These are phyloP conservation scores for Bellardia pandia DNA, from an alignment of 2,888 invertebrate species.

Conservation along the genomic window DNA sequence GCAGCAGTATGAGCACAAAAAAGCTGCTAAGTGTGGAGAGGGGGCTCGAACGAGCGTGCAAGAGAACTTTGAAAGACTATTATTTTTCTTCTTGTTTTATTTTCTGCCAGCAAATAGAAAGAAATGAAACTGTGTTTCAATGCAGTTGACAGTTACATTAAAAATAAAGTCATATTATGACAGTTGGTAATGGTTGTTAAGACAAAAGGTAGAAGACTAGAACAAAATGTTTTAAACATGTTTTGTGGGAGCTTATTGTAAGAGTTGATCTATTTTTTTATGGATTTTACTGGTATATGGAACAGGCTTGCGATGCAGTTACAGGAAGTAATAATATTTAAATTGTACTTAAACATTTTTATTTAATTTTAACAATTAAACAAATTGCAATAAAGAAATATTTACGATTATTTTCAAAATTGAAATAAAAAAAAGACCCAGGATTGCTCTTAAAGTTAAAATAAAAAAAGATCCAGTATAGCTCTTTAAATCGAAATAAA, in stretches of 20 bases:
- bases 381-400: too few species aligned
- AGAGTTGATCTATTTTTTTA: conserved; percentile 8
- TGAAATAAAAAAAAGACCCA: too few species aligned
- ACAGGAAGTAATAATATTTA: too few species aligned
- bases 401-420: too few species aligned
- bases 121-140: conserved; percentile 61
- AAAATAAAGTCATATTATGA: conserved; percentile 72
- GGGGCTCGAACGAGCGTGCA: neutral
- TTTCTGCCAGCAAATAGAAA: conserved; percentile 20
- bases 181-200: conserved; percentile 70
- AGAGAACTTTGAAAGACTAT: conserved; percentile 35
- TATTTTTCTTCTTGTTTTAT: conserved; percentile 9
- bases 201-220: conserved; percentile 55
- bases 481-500: too few species aligned
- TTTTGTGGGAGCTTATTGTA: conserved; percentile 30
- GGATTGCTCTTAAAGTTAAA: too few species aligned
- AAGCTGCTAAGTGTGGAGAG: neutral
- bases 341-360: too few species aligned
- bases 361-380: too few species aligned
- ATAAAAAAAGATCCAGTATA: too few species aligned
- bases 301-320: neutral
- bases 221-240: conserved; percentile 10
- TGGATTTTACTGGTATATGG: neutral
- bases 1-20: conserved; percentile 14
- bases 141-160: conserved; percentile 72